These are phyloP conservation scores for Etheostoma nigrum DNA, from an alignment of 2,797 vertebrate species.

Conservation along the genomic window DNA sequence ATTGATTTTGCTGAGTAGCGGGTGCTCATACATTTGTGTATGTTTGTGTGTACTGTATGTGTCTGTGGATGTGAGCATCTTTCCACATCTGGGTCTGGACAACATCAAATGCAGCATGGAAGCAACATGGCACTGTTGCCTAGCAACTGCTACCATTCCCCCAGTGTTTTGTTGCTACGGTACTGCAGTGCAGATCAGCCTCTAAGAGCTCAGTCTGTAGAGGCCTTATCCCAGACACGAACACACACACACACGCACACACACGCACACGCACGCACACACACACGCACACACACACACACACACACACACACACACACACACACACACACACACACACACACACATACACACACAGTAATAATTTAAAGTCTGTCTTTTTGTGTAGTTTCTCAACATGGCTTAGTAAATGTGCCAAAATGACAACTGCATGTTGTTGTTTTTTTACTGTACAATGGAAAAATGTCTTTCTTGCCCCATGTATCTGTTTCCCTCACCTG, in stretches of 20 bases:
- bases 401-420: too few species aligned
- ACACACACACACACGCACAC: too few species aligned
- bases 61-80: slow-evolving; percentile 46
- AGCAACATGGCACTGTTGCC: slow-evolving; percentile 83
- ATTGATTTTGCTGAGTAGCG: slow-evolving; percentile 59
- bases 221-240: slow-evolving; percentile 72
- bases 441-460: too few species aligned
- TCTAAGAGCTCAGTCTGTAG: slow-evolving; percentile 76
- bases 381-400: slow-evolving; percentile 5
- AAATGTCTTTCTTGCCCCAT: neutral
- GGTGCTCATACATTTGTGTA: slow-evolving; percentile 14
- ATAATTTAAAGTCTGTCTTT: slow-evolving; percentile 19
- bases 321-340: neutral
- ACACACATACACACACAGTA: slow-evolving; percentile 21
- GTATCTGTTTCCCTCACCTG: slow-evolving; percentile 3
- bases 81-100: slow-evolving; percentile 80
- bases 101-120: slow-evolving; percentile 79
- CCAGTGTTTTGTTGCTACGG: slow-evolving; percentile 85
- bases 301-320: neutral
- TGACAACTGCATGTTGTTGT: too few species aligned
- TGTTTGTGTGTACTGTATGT: slow-evolving; percentile 36
- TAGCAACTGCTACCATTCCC: slow-evolving; percentile 85
- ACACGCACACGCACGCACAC: slow-evolving; percentile 37
- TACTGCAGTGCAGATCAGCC: slow-evolving; percentile 85
- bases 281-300: slow-evolving; percentile 22